A percentile compares a stretch with the other conserved stretches of the same genome.
Conservation (phyloP, 2,888 invertebrate species). For the Sminthurides aquaticus region DNA sequence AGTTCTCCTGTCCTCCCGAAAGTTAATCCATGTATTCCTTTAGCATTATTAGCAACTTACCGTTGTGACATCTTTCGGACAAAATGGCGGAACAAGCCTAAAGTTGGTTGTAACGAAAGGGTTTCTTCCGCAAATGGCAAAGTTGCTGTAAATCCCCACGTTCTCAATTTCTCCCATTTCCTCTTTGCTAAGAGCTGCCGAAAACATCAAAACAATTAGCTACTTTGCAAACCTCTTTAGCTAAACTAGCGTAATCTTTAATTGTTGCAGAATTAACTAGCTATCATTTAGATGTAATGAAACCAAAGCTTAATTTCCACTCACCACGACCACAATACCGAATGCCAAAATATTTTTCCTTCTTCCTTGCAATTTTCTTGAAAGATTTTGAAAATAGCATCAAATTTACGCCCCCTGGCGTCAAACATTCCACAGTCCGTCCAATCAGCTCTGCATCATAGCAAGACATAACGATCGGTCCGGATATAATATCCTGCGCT, state of each 20-base stretch:
- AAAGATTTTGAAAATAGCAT: conserved; percentile 12
- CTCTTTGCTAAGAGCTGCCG: background rate
- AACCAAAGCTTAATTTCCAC: too few species aligned
- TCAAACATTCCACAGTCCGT: background rate
- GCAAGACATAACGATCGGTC: conserved; percentile 8
- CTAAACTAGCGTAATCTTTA: too few species aligned
- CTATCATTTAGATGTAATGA: too few species aligned
- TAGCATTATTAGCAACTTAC: conserved; percentile 3
- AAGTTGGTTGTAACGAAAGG: conserved; percentile 14
- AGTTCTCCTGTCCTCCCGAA: background rate
- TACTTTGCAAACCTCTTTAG: too few species aligned
- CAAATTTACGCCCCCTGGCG: conserved; percentile 5
- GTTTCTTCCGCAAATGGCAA: conserved; percentile 10
- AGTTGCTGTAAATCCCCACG: background rate
- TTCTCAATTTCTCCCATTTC: background rate
- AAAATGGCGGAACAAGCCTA: conserved; percentile 6
- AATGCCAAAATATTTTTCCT: conserved; percentile 13
- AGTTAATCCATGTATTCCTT: too few species aligned
- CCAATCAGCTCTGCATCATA: conserved; percentile 9
- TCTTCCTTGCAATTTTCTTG: background rate
- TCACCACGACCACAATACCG: too few species aligned
- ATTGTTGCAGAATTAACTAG: too few species aligned
- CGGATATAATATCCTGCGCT: conserved; percentile 10
- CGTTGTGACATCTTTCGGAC: background rate
- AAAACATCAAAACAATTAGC: too few species aligned